Evolutionary conservation across 2,113 vertebrate genomes (phyloP), one percentile per base, ranked within the genome.

Genomic region (Arothron firmamentum): DNA sequence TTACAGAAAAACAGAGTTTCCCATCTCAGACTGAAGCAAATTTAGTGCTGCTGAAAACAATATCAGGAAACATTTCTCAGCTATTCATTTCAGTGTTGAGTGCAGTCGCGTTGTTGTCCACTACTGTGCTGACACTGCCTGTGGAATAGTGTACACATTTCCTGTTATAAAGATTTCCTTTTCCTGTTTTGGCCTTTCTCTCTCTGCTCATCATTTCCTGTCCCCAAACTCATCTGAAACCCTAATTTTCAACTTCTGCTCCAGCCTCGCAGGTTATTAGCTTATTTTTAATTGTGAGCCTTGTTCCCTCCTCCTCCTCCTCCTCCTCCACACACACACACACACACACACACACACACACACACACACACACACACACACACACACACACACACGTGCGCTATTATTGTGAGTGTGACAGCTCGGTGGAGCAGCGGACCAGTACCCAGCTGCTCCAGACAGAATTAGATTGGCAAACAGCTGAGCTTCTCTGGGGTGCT

Each of bases 391-490:
- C 50, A 51, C 49, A 60, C 54, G 9, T 21, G 41, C 52, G 48
- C 55, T 15, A 45, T 75, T 69, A 75, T 76, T 50, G 65, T 75
- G 66, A 70, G 19, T 51, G 71, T 65, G 69, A 62, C 71, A 72
- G 80, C 75, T 81, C 70, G 73, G 68, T 80, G 81, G 79, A 74
- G 71, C 75, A 82, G 74, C 62, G 41, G 65, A 69, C 54, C 78
- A 68, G 65, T 70, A 72, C 69, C 88, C 88, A 90, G 87, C 87
- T 88, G 88, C 77, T 82, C 15, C 15, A 68, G 81, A 87, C 83
- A 73, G 84, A 90, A 88, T 90, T 88, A 88, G 85, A 88, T 72
- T 66, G 49, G 78, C 66, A 79, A 88, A 85, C 88, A 90, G 88
- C 88, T 90, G 88, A 90, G 85, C 83, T 84, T 79, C 80, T 86